These are phyloP conservation scores for Emydoidea blandingii DNA, from an alignment of 2,797 vertebrate species.

Conservation along the genomic window DNA sequence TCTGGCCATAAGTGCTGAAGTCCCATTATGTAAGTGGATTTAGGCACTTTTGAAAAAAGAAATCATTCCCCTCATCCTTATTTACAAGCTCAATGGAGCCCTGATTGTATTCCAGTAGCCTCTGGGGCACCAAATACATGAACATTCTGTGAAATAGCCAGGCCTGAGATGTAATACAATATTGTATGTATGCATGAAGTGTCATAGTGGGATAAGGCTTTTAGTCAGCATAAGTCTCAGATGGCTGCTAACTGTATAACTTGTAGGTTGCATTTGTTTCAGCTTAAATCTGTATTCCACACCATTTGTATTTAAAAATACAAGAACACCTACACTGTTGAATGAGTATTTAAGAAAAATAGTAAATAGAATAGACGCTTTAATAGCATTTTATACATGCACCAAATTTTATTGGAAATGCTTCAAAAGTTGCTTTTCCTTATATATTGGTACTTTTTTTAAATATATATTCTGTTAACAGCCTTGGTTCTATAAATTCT, in stretches of 20 bases:
- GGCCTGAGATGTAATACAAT: not conserved
- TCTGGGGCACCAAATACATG: not conserved
- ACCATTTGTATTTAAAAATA: not conserved
- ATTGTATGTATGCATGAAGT: not conserved
- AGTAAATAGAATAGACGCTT: not conserved
- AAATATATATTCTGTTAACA: not conserved
- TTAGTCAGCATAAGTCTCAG: not conserved
- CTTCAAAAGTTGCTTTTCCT: not conserved
- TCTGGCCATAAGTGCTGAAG: not conserved
- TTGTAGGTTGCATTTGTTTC: not conserved
- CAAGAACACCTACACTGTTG: not conserved
- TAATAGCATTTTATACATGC: not conserved
- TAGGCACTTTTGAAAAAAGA: not conserved
- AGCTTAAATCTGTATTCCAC: not conserved
- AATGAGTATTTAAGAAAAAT: not conserved
- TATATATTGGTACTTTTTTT: not conserved
- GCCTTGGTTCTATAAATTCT: not conserved
- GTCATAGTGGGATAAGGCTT: not conserved
- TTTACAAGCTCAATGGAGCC: not conserved
- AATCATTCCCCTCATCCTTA: not conserved
- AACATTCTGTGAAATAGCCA: not conserved
- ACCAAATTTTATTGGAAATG: not conserved
- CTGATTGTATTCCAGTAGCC: not conserved
- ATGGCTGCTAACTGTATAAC: not conserved
- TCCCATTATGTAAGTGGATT: not conserved